A percentile compares a stretch with the other conserved stretches of the same genome.
Conservation (phyloP, 1,140 invertebrate genomes). For the Vollenhovia emeryi region DNA sequence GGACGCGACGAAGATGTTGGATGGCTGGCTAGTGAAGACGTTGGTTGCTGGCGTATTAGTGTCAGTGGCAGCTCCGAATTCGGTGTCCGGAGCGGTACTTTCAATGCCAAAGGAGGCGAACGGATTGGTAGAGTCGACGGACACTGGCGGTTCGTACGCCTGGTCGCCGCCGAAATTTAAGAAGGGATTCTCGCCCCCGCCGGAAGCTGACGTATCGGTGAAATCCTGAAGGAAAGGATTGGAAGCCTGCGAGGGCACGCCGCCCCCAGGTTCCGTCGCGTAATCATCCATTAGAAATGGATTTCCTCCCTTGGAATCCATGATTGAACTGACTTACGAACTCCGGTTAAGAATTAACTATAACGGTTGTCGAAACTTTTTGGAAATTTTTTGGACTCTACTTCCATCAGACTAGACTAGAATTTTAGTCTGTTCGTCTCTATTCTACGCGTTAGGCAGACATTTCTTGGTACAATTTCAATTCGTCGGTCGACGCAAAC, state of each 20-base stretch:
- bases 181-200: constrained; percentile 86
- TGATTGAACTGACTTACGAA: constrained; percentile 75
- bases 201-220: constrained; percentile 64
- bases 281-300: constrained; percentile 92
- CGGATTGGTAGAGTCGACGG: constrained; percentile 86
- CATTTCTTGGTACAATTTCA: not conserved
- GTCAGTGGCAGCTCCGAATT: constrained; percentile 18
- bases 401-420: constrained; percentile 1
- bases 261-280: constrained; percentile 76
- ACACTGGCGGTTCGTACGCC: constrained; percentile 75
- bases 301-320: constrained; percentile 88
- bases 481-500: not conserved
- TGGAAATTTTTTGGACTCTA: not conserved
- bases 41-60: constrained; percentile 71
- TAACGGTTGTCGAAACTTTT: constrained; percentile 2
- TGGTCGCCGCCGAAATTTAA: constrained; percentile 86
- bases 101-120: constrained; percentile 86
- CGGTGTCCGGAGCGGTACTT: constrained; percentile 56
- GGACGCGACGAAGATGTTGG: constrained; percentile 61
- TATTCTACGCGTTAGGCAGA: not conserved
- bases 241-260: constrained; percentile 83
- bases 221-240: constrained; percentile 91
- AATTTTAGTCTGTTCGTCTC: not conserved
- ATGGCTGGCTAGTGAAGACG: constrained; percentile 53
- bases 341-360: not conserved